Base-by-base conservation (phyloP, 1,140 invertebrate genomes). In the Drosophila carrolli region DNA sequence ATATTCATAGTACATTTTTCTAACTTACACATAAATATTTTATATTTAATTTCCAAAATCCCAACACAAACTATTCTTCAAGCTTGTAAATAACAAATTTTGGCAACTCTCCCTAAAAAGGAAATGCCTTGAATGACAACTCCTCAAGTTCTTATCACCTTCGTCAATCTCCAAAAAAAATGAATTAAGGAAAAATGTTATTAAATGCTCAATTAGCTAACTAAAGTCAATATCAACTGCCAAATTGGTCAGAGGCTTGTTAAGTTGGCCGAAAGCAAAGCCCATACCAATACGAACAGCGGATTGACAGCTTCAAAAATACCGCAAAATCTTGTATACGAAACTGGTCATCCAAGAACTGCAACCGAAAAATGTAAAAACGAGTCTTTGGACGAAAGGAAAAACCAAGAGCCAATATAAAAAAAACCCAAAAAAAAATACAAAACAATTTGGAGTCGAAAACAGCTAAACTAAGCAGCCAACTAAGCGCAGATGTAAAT, bases 261-360 rank as follows among this genome's bases (percentile, higher is more conserved):
- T 75, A 40, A 48, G 19, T 56, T 78, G 53, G 41, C 58, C 54
- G 78, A 81, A 76, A 81, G 63, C 48, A 67, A 85, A 78, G 51
- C 47, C 55, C 62, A 79, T 23, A 65, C 29, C 38, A n/a, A 35
- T 44, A 66, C 63, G 37, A 66, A 68, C 29, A 55, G 60, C 27
- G 27, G 48, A 55, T 8, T 46, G 32, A 71, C 38, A 48, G 65
- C 48, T 50, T 43, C 10, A 35, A 57, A 84, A 75, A 74, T 81
- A 81, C 74, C 68, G 66, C 74, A 85, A 76, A 55, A 61, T 50
- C 50, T 62, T 55, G 40, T 59, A 48, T 58, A 50, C 44, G 60
- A 84, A 89, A 89, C 85, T 85, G 77, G 84, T 90, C 85, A 89
- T 89, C 85, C 81, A 81, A 89, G 84, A 90, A 89, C 83, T 63